phyloP scores from a whole-genome alignment of 1,140 invertebrate genomes.

The Lethocerus indicus region DNA sequence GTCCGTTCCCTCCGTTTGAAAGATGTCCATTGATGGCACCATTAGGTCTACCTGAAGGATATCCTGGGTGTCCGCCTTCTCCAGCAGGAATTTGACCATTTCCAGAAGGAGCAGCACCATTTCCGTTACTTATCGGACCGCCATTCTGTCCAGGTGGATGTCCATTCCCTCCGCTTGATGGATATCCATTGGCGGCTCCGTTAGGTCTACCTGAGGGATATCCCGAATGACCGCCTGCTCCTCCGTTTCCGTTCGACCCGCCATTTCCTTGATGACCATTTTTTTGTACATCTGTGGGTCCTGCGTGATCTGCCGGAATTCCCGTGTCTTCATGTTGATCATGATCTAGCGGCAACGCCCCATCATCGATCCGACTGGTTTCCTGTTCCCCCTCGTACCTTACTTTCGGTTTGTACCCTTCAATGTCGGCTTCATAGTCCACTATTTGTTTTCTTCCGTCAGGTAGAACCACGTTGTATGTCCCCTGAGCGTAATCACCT shows the following conservation, averaged over 20 bases:
- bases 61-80: neutral
- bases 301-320: too few relatives aligned
- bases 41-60: neutral
- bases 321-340: neutral
- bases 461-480: constrained; percentile 43
- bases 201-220: too few relatives aligned
- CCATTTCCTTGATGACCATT: too few relatives aligned
- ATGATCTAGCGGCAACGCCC: neutral
- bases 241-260: neutral
- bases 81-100: neutral
- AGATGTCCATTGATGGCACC: too few relatives aligned
- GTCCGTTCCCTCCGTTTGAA: too few relatives aligned
- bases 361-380: neutral
- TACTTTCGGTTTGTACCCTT: constrained; percentile 45
- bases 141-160: too few relatives aligned
- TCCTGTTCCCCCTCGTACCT: constrained; percentile 39
- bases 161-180: too few relatives aligned
- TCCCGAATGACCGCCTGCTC: too few relatives aligned
- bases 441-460: constrained; percentile 45
- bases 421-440: constrained; percentile 41
- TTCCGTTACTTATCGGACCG: too few relatives aligned
- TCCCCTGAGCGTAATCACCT: constrained; percentile 38
- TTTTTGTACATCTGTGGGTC: too few relatives aligned
- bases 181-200: too few relatives aligned
- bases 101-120: too few relatives aligned